Conservation (phyloP, 2,888 invertebrate species). For the Lasioglossum marginatum region DNA sequence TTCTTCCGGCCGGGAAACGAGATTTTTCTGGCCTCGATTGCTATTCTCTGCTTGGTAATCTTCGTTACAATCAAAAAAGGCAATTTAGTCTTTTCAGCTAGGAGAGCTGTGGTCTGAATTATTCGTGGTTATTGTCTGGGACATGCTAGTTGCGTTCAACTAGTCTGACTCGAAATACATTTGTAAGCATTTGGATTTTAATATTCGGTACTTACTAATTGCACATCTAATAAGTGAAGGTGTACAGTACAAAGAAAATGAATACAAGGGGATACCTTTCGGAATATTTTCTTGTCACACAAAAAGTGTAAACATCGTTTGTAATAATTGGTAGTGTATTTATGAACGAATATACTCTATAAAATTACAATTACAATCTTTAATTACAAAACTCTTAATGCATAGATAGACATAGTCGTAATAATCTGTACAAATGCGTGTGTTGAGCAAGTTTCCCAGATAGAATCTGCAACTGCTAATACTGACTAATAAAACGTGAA, state of each 20-base stretch:
- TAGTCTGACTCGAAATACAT: too few species aligned
- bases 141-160: background rate
- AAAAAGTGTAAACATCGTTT: background rate
- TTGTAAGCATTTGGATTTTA: too few species aligned
- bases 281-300: background rate
- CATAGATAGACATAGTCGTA: background rate
- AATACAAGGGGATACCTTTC: background rate
- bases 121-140: background rate
- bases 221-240: background rate
- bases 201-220: too few species aligned
- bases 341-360: background rate
- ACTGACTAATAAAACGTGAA: background rate
- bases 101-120: background rate
- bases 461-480: conserved; percentile 15
- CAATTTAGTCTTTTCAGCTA: background rate
- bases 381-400: background rate
- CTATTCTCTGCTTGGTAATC: background rate
- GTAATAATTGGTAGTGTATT: background rate
- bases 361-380: conserved; percentile 1
- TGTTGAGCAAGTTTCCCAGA: background rate
- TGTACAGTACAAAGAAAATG: background rate
- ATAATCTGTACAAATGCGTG: conserved; percentile 3
- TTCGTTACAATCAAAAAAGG: background rate
- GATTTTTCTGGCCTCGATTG: conserved; percentile 2
- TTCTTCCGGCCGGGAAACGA: background rate